Evolutionary conservation across 2,797 vertebrate genomes (phyloP).

Genomic region (Paramormyrops hopkinsi): DNA sequence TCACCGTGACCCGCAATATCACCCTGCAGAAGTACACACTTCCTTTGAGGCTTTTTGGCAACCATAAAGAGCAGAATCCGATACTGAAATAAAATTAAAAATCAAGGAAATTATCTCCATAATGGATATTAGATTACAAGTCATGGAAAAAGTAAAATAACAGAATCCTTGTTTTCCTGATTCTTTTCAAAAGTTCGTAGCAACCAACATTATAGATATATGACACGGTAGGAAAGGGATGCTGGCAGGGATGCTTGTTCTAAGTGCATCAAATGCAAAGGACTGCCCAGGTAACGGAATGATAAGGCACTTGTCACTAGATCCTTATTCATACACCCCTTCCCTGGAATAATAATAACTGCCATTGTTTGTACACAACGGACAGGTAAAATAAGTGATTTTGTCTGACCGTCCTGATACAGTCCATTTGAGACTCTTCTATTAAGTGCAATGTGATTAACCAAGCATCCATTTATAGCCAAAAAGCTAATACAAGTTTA

Average conservation of each 20-base stretch:
- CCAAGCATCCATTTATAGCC: background rate
- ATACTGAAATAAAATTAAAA: background rate
- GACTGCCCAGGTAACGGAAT: background rate
- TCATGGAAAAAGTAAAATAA: background rate
- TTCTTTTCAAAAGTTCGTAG: background rate
- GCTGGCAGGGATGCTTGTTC: background rate
- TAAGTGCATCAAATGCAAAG: background rate
- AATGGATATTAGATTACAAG: background rate
- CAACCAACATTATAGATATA: background rate
- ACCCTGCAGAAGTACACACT: background rate
- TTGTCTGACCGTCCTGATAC: background rate
- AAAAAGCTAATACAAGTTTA: background rate
- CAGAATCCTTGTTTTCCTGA: background rate
- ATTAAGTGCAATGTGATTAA: background rate
- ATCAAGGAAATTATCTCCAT: background rate
- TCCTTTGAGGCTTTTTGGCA: background rate
- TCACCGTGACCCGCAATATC: background rate
- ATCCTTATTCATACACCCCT: background rate
- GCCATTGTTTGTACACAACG: background rate
- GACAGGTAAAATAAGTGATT: background rate
- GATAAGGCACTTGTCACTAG: background rate
- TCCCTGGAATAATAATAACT: background rate
- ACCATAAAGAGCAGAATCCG: background rate
- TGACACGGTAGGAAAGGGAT: background rate
- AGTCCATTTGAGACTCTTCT: background rate